Evolutionary conservation across 2,888 invertebrate genomes (phyloP), one percentile per base, ranked within the genome.

Genomic region (Meganola albula): DNA sequence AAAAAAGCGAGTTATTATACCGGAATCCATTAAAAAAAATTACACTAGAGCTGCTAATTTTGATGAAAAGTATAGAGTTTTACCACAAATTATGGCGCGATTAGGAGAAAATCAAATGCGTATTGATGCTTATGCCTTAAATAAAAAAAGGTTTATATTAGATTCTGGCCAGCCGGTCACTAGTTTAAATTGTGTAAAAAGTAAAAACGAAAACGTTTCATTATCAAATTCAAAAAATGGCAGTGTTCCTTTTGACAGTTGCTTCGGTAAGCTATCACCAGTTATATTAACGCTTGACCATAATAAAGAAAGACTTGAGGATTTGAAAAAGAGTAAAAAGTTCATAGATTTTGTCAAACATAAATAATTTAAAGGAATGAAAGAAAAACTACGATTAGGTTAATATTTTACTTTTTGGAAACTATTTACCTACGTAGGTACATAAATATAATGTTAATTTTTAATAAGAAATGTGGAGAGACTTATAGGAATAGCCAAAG

Each of bases 41-140:
- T 59, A 48, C 9, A 67, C 63, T 0, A 53, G 40, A 45, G 72
- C 70, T 0, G 65, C 70, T 0, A 53, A 49, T 28, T 48, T 67
- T 10, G 24, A 58, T 4, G 69, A 71, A 20, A 72, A 71, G 29
- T 45, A 46, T 6, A 27, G 57, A 0, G 45, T 55, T 0, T 31
- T 71, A 8, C 71, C 71, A 0, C 54, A 61, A 28, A 57, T 70
- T 10, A 56, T 70, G 48, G 31, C 45, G 1, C 44, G 66, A 1
- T 27, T 71, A 12, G 36, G 41, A 1, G 35, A 38, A 1, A 53
- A 53, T 22, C 40, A 52, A 21, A 20, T 10, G 1, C 32, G 29
- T 20, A 31, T 50, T 12, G 30, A 44, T 4, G 25, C 37, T 16
- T 25, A 11, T n/a, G n/a, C 1, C 0, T 33, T 10, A 9, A 20